Conservation (phyloP, 2,888 invertebrate genomes). For the Dione vanillae region DNA sequence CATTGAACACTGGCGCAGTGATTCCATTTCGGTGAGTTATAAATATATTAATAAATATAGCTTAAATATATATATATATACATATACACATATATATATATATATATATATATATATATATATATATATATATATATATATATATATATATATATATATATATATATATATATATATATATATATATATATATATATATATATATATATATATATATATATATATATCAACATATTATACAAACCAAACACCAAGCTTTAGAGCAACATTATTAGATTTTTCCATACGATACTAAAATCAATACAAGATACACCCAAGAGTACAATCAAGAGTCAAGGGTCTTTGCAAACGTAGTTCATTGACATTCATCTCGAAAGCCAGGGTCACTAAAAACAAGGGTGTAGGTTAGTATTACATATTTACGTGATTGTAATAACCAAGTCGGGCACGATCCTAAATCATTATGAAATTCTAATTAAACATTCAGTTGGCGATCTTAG, state of each 20-base stretch:
- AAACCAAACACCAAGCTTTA: slow-evolving; percentile 5
- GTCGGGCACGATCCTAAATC: slow-evolving; percentile 56
- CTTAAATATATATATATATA: not conserved
- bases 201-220: not conserved
- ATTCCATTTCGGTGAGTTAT: slow-evolving; percentile 90
- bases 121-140: not conserved
- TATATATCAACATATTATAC: not conserved
- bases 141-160: not conserved
- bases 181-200: not conserved
- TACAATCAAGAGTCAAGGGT: slow-evolving; percentile 37
- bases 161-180: not conserved
- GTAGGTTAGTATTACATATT: slow-evolving; percentile 58
- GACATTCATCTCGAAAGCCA: slow-evolving; percentile 40
- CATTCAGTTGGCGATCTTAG: slow-evolving; percentile 56
- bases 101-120: not conserved
- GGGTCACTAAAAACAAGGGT: slow-evolving; percentile 46
- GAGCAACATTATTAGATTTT: slow-evolving; percentile 34
- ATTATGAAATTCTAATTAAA: slow-evolving; percentile 65
- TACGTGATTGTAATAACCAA: slow-evolving; percentile 63
- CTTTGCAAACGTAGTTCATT: slow-evolving; percentile 38
- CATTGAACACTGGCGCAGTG: slow-evolving; percentile 91
- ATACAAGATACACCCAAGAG: slow-evolving; percentile 35
- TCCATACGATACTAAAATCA: slow-evolving; percentile 36
- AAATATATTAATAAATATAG: no score
- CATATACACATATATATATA: not conserved